Percentiles rank a stretch among this genome's conserved stretches.
Conservation (phyloP, 1,140 invertebrate genomes). For the Stegodyphus dumicola region DNA sequence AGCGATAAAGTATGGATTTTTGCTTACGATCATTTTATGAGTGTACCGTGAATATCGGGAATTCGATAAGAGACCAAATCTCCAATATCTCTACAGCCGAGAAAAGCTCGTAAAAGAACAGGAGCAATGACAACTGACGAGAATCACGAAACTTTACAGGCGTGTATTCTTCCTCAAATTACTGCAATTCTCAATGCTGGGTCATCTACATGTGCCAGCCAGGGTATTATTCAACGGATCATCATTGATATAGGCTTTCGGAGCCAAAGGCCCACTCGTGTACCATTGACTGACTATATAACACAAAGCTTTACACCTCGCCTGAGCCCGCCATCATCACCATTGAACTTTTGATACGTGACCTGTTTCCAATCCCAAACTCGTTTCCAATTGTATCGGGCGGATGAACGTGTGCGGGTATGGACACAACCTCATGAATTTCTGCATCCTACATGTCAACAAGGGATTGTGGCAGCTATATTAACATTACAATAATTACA, state of each 20-base stretch:
- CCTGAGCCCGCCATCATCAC: neutral
- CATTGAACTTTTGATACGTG: neutral
- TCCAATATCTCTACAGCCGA: neutral
- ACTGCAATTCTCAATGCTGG: neutral
- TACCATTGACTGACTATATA: neutral
- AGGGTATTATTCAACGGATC: neutral
- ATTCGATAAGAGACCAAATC: neutral
- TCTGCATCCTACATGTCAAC: neutral
- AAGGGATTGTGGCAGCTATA: neutral
- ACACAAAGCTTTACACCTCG: conserved; percentile 8
- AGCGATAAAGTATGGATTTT: conserved; percentile 11
- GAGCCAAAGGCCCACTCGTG: conserved; percentile 4
- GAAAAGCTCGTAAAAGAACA: neutral
- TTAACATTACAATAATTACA: too few relatives aligned
- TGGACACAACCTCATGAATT: neutral
- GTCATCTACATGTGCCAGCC: neutral
- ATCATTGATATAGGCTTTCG: conserved; percentile 2
- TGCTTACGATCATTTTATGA: neutral
- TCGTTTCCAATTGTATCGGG: neutral
- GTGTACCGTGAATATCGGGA: conserved; percentile 2
- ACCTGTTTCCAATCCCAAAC: neutral
- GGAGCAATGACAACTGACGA: neutral
- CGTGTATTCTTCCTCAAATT: neutral
- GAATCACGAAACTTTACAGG: neutral
- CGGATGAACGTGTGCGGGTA: neutral